A percentile compares a stretch with the other conserved stretches of the same genome.
phyloP scores from a whole-genome alignment of 2,888 invertebrate genomes.

The Troilus luridus region DNA sequence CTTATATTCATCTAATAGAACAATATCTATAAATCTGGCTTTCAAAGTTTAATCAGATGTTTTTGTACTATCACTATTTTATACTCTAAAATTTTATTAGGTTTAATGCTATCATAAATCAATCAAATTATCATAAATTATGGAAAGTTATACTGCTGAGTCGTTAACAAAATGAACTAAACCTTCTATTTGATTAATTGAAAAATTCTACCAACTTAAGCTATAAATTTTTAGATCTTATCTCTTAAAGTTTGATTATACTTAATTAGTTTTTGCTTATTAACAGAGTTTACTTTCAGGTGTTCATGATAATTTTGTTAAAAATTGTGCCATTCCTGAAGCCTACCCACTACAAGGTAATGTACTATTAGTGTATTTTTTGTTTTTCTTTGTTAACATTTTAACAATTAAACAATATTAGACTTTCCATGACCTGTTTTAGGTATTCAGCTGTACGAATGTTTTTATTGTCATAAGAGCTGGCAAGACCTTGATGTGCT shows the following conservation, averaged over 20 bases:
- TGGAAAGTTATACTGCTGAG: neutral
- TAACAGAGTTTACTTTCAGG: neutral
- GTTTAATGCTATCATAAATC: neutral
- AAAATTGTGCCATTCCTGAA: neutral
- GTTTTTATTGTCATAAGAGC: constrained; percentile 13
- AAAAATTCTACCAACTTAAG: neutral
- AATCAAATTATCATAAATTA: too few relatives aligned
- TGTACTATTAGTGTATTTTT: neutral
- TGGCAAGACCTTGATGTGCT: constrained; percentile 12
- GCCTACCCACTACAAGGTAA: neutral
- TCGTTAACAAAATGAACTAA: neutral
- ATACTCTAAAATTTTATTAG: neutral
- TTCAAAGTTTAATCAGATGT: neutral
- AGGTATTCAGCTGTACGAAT: neutral
- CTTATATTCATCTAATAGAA: neutral
- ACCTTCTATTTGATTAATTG: neutral
- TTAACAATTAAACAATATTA: neutral
- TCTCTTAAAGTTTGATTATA: neutral
- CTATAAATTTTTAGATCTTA: neutral
- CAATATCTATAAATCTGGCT: neutral
- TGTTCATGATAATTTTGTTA: neutral
- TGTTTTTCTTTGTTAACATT: neutral
- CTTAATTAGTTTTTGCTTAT: neutral
- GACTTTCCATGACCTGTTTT: neutral
- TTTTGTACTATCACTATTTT: too few relatives aligned